Conservation (phyloP, 2,113 vertebrate species). For the Onychostruthus taczanowskii region DNA sequence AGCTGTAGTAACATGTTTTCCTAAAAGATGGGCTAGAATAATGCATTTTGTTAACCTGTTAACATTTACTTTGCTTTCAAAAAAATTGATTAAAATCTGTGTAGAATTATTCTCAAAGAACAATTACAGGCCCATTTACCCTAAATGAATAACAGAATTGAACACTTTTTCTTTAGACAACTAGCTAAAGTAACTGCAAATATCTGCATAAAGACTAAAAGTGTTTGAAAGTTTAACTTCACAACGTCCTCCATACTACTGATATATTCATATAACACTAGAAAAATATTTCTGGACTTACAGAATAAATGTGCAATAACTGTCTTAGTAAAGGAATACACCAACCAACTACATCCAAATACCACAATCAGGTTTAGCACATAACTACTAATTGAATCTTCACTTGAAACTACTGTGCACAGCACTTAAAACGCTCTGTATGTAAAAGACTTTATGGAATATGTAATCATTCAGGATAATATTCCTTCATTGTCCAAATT, state of each 20-base stretch:
- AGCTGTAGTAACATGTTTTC: background rate
- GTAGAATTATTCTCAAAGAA: background rate
- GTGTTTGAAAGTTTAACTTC: background rate
- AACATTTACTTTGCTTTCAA: background rate
- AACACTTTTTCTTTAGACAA: background rate
- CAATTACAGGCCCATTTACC: background rate
- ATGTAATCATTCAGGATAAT: background rate
- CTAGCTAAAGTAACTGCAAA: background rate
- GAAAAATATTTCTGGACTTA: background rate
- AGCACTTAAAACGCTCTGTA: background rate
- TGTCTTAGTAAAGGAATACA: background rate
- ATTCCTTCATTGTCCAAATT: background rate
- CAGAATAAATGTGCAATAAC: background rate
- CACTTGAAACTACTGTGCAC: background rate
- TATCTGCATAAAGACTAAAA: background rate
- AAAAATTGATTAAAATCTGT: background rate
- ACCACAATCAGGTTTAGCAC: background rate
- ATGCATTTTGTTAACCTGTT: background rate
- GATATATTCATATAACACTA: background rate
- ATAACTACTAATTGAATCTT: constrained; percentile 41
- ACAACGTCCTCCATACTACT: background rate
- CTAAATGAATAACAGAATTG: background rate
- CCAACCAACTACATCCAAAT: constrained; percentile 16
- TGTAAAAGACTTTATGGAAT: background rate
- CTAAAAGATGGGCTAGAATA: background rate